Percentiles rank a stretch among this genome's conserved stretches.
Evolutionary conservation across 2,113 vertebrate genomes (phyloP).

Genomic region (Chunga burmeisteri): DNA sequence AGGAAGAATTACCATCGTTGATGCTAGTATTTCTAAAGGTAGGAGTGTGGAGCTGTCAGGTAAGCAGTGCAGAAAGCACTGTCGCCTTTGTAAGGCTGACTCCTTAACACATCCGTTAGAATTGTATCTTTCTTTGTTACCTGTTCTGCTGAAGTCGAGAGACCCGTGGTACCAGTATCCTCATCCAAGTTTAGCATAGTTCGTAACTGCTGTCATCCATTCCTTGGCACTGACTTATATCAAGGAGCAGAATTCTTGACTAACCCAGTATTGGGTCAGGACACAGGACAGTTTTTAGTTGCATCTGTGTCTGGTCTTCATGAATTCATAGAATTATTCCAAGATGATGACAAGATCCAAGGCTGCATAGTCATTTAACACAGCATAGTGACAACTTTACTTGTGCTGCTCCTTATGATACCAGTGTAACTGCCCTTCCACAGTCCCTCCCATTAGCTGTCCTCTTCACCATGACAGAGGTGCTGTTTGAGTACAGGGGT

Average conservation of each 20-base stretch:
- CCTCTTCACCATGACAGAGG: background rate
- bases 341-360: background rate
- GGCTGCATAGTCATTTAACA: background rate
- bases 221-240: background rate
- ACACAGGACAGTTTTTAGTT: background rate
- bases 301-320: background rate
- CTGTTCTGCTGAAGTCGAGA: background rate
- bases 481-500: background rate
- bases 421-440: background rate
- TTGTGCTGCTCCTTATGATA: background rate
- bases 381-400: accelerated
- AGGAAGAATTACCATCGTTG: background rate
- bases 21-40: background rate
- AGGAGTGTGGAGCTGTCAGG: background rate
- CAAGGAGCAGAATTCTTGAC: background rate
- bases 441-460: background rate
- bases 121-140: background rate
- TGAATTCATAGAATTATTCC: background rate
- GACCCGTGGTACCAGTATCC: background rate
- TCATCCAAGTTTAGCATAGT: background rate
- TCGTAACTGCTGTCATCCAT: background rate
- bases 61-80: background rate
- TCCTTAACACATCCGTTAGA: background rate
- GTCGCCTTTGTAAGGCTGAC: background rate
- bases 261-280: background rate